Conservation (phyloP, 2,888 invertebrate species). For the Eupithecia dodoneata region DNA sequence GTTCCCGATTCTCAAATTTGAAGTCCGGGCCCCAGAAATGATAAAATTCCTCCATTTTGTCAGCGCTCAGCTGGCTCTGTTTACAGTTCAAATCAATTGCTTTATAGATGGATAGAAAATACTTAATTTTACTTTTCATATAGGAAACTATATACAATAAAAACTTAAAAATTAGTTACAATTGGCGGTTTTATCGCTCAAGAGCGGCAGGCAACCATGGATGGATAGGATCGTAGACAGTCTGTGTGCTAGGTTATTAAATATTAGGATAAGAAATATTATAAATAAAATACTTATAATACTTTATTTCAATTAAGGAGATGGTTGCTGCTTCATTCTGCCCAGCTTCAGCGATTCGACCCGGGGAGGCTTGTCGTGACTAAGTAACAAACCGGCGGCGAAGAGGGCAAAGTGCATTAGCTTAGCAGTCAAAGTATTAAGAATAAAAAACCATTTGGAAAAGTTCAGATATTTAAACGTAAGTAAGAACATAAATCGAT, state of each 20-base stretch:
- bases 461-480: not conserved
- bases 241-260: no score
- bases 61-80: conserved; percentile 71
- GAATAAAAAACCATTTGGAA: not conserved
- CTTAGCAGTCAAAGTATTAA: not conserved
- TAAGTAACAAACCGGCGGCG: not conserved
- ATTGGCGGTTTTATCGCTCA: no score
- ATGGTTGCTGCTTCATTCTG: not conserved
- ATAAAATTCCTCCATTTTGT: conserved; percentile 80
- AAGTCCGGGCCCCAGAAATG: conserved; percentile 80
- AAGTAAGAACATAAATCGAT: not conserved
- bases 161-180: no score
- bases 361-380: not conserved
- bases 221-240: no score
- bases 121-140: no score
- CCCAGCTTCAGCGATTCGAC: not conserved
- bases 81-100: not conserved
- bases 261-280: no score
- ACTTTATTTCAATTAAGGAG: not conserved
- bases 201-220: no score
- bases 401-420: not conserved
- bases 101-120: no score
- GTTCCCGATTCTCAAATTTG: conserved; percentile 74
- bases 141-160: no score
- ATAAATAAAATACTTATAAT: not conserved